Conservation (phyloP, 1,140 invertebrate genomes). For the Papilio polytes region DNA sequence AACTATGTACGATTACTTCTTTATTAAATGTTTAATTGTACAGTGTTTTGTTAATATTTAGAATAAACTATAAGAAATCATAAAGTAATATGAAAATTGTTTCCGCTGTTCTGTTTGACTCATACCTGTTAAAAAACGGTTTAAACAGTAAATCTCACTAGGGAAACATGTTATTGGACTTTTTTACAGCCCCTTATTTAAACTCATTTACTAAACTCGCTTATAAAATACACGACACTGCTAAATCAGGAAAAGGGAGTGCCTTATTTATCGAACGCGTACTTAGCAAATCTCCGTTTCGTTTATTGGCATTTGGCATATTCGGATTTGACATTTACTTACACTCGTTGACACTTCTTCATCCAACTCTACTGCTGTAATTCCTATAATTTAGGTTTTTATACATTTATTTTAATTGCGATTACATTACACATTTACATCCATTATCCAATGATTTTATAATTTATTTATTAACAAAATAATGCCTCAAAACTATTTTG, state of each 20-base stretch:
- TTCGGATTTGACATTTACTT: constrained; percentile 25
- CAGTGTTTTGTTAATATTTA: constrained; percentile 3
- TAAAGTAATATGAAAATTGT: constrained; percentile 1
- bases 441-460: no score
- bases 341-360: neutral
- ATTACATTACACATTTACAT: no score
- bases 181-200: neutral
- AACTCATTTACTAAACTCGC: constrained; percentile 13
- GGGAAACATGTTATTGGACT: constrained; percentile 10
- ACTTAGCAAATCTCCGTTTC: constrained; percentile 18
- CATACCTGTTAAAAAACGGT: constrained; percentile 30
- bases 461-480: no score
- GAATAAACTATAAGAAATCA: neutral
- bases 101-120: constrained; percentile 24
- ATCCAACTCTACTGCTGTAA: neutral
- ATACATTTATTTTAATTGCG: no score
- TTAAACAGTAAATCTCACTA: constrained; percentile 10
- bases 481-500: neutral
- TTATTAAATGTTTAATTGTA: neutral
- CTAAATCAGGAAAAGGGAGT: constrained; percentile 38
- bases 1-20: neutral
- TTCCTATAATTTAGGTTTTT: no score
- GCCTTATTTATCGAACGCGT: constrained; percentile 31
- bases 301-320: constrained; percentile 35
- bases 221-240: constrained; percentile 28